These are phyloP conservation scores for Bugulina stolonifera DNA, from an alignment of 2,888 invertebrate species.

Conservation along the genomic window DNA sequence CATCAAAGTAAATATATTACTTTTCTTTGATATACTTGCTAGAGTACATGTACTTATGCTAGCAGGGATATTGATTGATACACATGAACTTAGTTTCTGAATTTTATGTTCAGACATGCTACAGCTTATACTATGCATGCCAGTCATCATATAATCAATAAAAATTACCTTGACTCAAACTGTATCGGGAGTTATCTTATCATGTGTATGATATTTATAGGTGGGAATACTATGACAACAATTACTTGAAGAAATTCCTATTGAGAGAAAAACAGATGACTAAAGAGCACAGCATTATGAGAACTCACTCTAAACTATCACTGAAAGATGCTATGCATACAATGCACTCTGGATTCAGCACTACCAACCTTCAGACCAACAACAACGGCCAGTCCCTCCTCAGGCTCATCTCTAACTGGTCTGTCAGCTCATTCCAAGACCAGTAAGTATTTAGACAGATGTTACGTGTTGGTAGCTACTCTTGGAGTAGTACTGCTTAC, in stretches of 20 bases:
- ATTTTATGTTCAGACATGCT: too few relatives aligned
- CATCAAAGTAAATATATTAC: too few relatives aligned
- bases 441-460: neutral
- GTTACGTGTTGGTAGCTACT: neutral
- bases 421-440: slow-evolving; percentile 28
- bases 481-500: too few relatives aligned
- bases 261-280: slow-evolving; percentile 79
- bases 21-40: too few relatives aligned
- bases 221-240: slow-evolving; percentile 89
- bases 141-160: too few relatives aligned
- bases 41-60: too few relatives aligned
- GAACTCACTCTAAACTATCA: slow-evolving; percentile 74
- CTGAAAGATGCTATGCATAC: slow-evolving; percentile 81
- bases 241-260: slow-evolving; percentile 81
- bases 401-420: slow-evolving; percentile 29
- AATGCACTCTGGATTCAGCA: slow-evolving; percentile 27
- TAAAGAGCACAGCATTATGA: slow-evolving; percentile 64
- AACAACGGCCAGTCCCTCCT: slow-evolving; percentile 30
- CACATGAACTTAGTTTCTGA: too few relatives aligned
- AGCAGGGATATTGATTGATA: too few relatives aligned
- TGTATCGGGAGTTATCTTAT: too few relatives aligned
- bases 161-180: too few relatives aligned
- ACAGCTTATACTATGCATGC: too few relatives aligned
- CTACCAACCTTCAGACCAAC: slow-evolving; percentile 26
- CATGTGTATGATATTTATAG: slow-evolving; percentile 49